Base-by-base conservation (phyloP, 1,140 invertebrate species). In the Drosophila trapezifrons region DNA sequence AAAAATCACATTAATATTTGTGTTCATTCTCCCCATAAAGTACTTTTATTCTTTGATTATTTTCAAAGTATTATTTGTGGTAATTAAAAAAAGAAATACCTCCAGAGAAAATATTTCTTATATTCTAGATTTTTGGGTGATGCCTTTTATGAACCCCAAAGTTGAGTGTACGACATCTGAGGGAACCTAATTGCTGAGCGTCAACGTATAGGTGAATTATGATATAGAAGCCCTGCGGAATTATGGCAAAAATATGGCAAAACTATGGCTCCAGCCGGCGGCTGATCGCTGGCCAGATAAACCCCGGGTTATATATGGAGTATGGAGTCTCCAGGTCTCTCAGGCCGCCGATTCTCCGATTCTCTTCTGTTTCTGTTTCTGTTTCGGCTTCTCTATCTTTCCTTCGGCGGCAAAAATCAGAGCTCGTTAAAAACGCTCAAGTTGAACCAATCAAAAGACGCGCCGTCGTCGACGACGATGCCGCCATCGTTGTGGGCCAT, bases 381-480 rank as follows among this genome's bases (percentile, higher is more conserved):
- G 45, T 17, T 60, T 38, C 59, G 65, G 54, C 65, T 60, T 54
- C 64, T 75, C 46, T 73, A 63, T 76, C 49, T 40, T 37, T 51
- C 69, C 47, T 52, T 51, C 22, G 66, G 64, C 47, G 66, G 54
- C 75, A 80, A 55, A 89, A 90, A 90, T 90, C 86, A 81, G 81
- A 90, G 85, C 85, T 90, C 86, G 85, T 90, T 90, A 90, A 90
- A 90, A 81, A 79, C 58, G 60, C 65, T 78, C 74, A 76, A 73
- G 35, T 86, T 90, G 81, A 90, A 82, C 85, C 85, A 90, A 90
- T 90, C 86, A 90, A 90, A 90, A 90, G 86, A 81, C 78, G 84
- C 85, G 84, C 65, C 64, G 85, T 79, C 49, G 60, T 60, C 80
- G 52, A 40, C 64, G 20, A 57, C 51, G 65, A 46, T 65, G 60